phyloP scores from a whole-genome alignment of 2,797 vertebrate species.

The Discoglossus pictus region DNA sequence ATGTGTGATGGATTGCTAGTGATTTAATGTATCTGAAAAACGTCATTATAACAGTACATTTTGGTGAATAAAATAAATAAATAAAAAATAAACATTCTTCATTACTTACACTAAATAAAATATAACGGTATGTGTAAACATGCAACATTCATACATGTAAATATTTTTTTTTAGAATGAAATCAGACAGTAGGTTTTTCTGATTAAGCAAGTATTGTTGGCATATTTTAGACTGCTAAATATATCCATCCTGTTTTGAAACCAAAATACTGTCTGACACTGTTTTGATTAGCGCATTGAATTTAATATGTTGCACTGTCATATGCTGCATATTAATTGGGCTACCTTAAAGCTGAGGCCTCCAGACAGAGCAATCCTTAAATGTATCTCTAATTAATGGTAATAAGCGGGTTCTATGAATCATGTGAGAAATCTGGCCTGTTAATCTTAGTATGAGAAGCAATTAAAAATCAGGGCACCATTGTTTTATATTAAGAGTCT shows the following conservation, averaged over 20 bases:
- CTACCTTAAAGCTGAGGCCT: conserved; percentile 2
- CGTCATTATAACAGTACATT: too few relatives aligned
- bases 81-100: too few relatives aligned
- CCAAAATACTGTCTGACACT: conserved; percentile 31
- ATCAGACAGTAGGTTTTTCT: too few relatives aligned
- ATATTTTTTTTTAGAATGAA: too few relatives aligned
- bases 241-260: conserved; percentile 8
- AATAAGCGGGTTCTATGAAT: conserved; percentile 26
- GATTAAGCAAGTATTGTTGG: conserved; percentile 11
- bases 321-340: conserved; percentile 14
- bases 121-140: too few relatives aligned
- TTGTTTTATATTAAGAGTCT: background rate
- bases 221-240: conserved; percentile 8
- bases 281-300: conserved; percentile 14
- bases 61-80: too few relatives aligned
- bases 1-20: too few relatives aligned
- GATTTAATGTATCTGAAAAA: too few relatives aligned
- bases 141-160: too few relatives aligned
- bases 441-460: conserved; percentile 6
- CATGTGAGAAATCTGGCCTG: conserved; percentile 22
- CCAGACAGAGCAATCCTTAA: conserved; percentile 14
- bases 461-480: conserved; percentile 20
- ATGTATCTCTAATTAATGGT: conserved; percentile 41
- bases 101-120: too few relatives aligned
- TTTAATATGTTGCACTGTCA: conserved; percentile 5